phyloP scores from a whole-genome alignment of 2,797 vertebrate species.

The Hydrophis major region DNA sequence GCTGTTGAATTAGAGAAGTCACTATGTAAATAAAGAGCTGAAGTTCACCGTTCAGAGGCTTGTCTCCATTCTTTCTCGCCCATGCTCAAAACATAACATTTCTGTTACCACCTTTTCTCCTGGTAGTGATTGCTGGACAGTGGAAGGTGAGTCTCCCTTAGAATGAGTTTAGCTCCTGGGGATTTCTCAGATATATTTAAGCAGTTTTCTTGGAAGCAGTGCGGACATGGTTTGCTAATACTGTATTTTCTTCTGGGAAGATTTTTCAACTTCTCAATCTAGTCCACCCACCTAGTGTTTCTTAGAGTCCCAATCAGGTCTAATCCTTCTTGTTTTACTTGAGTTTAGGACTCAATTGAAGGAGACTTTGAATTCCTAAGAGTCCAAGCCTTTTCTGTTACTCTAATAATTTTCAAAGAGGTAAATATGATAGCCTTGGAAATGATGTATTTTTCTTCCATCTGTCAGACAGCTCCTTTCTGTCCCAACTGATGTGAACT shows the following conservation, averaged over 20 bases:
- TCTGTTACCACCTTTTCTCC: no score
- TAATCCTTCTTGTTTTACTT: neutral
- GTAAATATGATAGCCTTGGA: neutral
- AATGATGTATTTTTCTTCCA: neutral
- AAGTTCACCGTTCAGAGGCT: no score
- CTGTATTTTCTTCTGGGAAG: neutral
- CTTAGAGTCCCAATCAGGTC: neutral
- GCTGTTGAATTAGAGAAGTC: no score
- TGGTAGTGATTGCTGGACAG: neutral
- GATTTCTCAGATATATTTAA: neutral
- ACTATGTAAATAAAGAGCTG: no score
- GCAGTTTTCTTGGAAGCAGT: neutral
- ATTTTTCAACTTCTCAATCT: neutral
- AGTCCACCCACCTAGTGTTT: neutral
- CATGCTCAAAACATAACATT: no score
- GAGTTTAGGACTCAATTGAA: neutral
- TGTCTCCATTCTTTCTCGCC: no score
- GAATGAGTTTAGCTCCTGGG: neutral
- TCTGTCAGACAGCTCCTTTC: neutral
- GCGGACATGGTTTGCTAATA: neutral
- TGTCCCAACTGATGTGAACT: neutral
- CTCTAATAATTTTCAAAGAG: neutral
- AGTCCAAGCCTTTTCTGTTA: neutral
- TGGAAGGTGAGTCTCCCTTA: neutral
- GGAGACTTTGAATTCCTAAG: neutral